phyloP scores from a whole-genome alignment of 1,140 invertebrate genomes.

The Nilaparvata lugens region DNA sequence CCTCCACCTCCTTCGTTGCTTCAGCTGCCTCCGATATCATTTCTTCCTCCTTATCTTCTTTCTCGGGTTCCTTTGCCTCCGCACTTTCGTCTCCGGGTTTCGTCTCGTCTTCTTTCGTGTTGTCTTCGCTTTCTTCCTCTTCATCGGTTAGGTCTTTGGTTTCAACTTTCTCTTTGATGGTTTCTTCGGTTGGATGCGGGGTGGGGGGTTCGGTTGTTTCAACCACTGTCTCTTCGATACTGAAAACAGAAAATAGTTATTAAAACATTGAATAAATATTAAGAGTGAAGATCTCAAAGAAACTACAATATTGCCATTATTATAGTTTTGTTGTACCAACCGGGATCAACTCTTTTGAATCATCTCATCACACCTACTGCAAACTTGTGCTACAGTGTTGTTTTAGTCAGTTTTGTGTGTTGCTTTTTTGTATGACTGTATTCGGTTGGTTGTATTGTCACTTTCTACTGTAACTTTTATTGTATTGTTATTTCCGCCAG shows the following conservation, averaged over 20 bases:
- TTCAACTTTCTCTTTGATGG: neutral
- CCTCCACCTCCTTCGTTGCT: constrained; percentile 8
- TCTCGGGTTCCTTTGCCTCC: neutral
- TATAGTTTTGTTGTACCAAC: too few relatives aligned
- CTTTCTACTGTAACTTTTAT: too few relatives aligned
- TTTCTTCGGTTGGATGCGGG: neutral
- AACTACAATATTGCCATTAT: too few relatives aligned
- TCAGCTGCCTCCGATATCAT: constrained; percentile 13
- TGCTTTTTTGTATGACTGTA: too few relatives aligned
- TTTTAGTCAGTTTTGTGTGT: too few relatives aligned
- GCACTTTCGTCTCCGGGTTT: neutral
- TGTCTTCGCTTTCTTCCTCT: constrained; percentile 17
- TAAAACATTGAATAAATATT: neutral
- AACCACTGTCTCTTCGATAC: neutral
- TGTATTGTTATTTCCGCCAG: too few relatives aligned
- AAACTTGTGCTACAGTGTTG: too few relatives aligned
- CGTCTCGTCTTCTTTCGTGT: constrained; percentile 18
- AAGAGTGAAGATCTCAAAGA: neutral
- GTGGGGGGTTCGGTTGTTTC: neutral
- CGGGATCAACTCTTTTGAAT: too few relatives aligned
- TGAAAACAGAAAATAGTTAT: too few relatives aligned
- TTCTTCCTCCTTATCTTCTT: neutral
- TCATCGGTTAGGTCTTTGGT: neutral
- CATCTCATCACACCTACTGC: too few relatives aligned
- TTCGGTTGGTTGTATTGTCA: too few relatives aligned